A percentile compares a stretch with the other conserved stretches of the same genome.
phyloP scores from a whole-genome alignment of 2,888 invertebrate species.

The Andrena hattorfiana region DNA sequence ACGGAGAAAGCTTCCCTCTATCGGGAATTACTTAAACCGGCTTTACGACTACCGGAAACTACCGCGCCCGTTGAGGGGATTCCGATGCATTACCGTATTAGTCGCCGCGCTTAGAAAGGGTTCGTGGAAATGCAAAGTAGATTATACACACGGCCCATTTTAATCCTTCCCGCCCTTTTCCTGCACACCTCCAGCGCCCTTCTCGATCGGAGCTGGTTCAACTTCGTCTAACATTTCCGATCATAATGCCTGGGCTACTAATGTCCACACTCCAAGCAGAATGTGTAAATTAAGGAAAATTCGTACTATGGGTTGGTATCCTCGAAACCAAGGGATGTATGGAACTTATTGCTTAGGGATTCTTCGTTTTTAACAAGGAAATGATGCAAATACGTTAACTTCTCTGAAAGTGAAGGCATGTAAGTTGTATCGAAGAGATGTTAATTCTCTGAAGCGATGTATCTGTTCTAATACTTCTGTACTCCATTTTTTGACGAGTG shows the following conservation, averaged over 20 bases:
- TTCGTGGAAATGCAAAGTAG: conserved; percentile 82
- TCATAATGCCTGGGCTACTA: conserved; percentile 15
- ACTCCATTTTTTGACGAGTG: too few relatives aligned
- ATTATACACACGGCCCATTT: conserved; percentile 80
- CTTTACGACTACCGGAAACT: conserved; percentile 83
- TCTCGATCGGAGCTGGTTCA: conserved; percentile 31
- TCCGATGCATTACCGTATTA: conserved; percentile 84
- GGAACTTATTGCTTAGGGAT: too few relatives aligned
- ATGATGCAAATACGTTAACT: not conserved
- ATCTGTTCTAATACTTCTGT: not conserved
- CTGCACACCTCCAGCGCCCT: conserved; percentile 30
- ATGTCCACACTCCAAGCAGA: not conserved
- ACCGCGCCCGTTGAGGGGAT: conserved; percentile 79
- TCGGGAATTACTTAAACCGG: conserved; percentile 84
- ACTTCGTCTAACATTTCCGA: conserved; percentile 34
- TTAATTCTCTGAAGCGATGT: not conserved
- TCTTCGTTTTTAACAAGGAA: too few relatives aligned
- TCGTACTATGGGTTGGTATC: not conserved
- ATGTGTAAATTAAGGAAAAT: not conserved
- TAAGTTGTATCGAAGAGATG: not conserved
- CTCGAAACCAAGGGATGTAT: too few relatives aligned
- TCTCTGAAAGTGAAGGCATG: too few relatives aligned
- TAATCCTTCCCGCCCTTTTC: conserved; percentile 73
- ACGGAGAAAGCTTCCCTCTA: conserved; percentile 76
- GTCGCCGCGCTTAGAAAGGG: conserved; percentile 82